Evolutionary conservation across 2,113 vertebrate genomes (phyloP).

Genomic region (Rhadina sibilatrix): DNA sequence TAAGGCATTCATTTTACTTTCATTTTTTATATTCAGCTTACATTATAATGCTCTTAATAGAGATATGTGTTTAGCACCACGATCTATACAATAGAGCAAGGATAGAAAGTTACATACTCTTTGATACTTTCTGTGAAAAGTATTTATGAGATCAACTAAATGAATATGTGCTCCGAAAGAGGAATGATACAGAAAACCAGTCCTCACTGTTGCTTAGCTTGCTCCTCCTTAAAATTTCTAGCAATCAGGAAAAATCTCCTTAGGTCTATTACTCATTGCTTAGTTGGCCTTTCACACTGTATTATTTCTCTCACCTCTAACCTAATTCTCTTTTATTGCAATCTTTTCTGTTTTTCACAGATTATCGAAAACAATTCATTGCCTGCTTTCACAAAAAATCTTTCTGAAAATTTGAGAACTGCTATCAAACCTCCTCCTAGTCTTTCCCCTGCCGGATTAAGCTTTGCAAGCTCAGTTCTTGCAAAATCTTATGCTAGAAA

Average conservation of each 20-base stretch:
- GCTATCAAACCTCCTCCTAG: neutral
- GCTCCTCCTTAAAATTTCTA: conserved; percentile 5
- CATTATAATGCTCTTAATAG: neutral
- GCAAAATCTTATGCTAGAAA: neutral
- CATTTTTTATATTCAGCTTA: neutral
- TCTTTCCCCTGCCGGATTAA: neutral
- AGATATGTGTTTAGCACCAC: neutral
- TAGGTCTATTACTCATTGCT: neutral
- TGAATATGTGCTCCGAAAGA: neutral
- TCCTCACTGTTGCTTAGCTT: neutral
- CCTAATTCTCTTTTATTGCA: neutral
- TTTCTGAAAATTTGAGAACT: neutral
- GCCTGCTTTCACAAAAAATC: neutral
- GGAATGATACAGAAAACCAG: neutral
- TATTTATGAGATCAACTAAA: neutral
- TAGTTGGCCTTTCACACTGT: neutral
- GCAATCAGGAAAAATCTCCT: neutral
- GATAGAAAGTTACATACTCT: neutral
- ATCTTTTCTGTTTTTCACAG: neutral
- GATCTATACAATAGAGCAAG: neutral
- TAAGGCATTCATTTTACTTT: neutral
- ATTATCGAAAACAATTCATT: neutral
- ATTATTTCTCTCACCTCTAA: conserved; percentile 13
- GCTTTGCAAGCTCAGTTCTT: neutral
- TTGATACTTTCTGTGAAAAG: neutral